These are phyloP conservation scores for Poecilia wingei DNA, from an alignment of 2,797 vertebrate species.

Conservation along the genomic window DNA sequence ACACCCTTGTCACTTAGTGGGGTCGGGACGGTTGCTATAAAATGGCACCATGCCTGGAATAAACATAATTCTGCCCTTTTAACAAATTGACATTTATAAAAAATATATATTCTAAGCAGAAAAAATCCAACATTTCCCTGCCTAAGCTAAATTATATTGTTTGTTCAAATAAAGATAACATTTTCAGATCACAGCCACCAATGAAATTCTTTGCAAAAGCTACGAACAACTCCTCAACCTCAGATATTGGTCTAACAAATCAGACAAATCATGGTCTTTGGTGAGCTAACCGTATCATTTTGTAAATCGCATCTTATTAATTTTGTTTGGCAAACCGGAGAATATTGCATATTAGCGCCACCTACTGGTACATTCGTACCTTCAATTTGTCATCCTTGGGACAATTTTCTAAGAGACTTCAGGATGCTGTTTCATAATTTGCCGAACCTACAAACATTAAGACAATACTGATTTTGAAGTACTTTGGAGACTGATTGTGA, in stretches of 20 bases:
- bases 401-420: not conserved
- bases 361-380: no score
- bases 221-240: not conserved
- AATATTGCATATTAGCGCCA: no score
- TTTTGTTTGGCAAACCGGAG: no score
- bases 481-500: not conserved
- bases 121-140: no score
- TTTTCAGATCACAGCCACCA: not conserved
- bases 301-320: not conserved
- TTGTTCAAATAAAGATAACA: not conserved
- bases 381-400: not conserved
- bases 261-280: not conserved
- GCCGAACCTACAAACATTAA: not conserved
- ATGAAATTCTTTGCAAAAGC: not conserved
- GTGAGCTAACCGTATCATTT: not conserved
- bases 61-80: no score
- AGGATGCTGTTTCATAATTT: not conserved
- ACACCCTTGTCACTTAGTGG: no score
- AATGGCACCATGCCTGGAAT: no score
- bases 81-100: no score
- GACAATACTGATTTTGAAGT: not conserved
- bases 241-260: not conserved
- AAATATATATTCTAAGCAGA: no score
- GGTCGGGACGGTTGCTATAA: no score
- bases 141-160: not conserved